A percentile compares a stretch with the other conserved stretches of the same genome.
These are phyloP conservation scores for Morone saxatilis DNA, from an alignment of 2,113 vertebrate genomes.

Conservation along the genomic window DNA sequence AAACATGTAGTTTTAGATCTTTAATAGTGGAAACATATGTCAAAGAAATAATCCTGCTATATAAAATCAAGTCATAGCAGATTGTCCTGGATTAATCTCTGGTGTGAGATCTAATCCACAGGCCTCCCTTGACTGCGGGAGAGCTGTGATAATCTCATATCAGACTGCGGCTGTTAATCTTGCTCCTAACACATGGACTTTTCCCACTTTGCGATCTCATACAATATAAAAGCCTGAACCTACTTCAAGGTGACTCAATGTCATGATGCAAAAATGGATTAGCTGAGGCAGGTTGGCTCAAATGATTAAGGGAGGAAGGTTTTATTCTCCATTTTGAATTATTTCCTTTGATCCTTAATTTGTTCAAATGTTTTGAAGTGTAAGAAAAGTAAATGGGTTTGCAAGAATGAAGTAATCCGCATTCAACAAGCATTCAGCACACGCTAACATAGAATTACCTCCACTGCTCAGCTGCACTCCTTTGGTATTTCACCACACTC, in stretches of 20 bases:
- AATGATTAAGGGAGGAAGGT: not conserved
- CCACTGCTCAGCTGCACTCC: slow-evolving; percentile 42
- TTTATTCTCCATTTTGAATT: not conserved
- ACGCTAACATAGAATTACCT: slow-evolving; percentile 27
- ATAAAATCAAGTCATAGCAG: slow-evolving; percentile 61
- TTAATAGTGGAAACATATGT: slow-evolving; percentile 56
- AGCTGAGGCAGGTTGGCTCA: not conserved
- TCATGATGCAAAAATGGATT: slow-evolving; percentile 29
- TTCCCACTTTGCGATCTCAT: slow-evolving; percentile 17
- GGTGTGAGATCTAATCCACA: slow-evolving; percentile 69
- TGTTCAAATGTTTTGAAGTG: slow-evolving; percentile 17
- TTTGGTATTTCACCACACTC: slow-evolving; percentile 71
- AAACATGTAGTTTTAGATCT: slow-evolving; percentile 37
- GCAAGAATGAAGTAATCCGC: slow-evolving; percentile 17
- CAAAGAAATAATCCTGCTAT: slow-evolving; percentile 61
- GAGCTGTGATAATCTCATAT: slow-evolving; percentile 68
- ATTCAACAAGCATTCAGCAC: slow-evolving; percentile 28
- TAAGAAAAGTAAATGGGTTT: slow-evolving; percentile 29
- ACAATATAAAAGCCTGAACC: slow-evolving; percentile 7
- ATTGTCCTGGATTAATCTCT: slow-evolving; percentile 69
- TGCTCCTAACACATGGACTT: slow-evolving; percentile 45
- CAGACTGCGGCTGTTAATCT: slow-evolving; percentile 57
- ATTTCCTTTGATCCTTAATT: slow-evolving; percentile 33
- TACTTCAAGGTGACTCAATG: slow-evolving; percentile 54
- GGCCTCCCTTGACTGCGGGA: slow-evolving; percentile 32